phyloP scores from a whole-genome alignment of 2,797 vertebrate genomes.

The Falco columbarius region DNA sequence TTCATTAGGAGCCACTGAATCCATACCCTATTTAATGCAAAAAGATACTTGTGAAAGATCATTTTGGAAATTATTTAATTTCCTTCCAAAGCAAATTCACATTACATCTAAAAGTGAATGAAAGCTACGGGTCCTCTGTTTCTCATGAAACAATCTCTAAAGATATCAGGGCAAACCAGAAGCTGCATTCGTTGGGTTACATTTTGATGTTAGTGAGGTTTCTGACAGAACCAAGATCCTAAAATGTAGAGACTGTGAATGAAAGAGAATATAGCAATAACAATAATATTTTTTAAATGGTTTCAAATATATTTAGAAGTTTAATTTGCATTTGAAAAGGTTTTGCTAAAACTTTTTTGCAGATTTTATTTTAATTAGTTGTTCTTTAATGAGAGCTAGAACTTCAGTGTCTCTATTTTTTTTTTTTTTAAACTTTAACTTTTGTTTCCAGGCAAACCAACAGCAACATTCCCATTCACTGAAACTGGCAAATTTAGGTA shows the following conservation, averaged over 20 bases:
- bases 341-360: background rate
- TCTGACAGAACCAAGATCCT: background rate
- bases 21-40: background rate
- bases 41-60: conserved; percentile 27
- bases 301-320: background rate
- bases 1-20: conserved; percentile 57
- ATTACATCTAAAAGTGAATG: background rate
- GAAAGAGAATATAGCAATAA: background rate
- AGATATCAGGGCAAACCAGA: background rate
- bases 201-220: background rate
- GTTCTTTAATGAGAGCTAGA: background rate
- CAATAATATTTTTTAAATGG: background rate
- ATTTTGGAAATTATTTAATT: conserved; percentile 34
- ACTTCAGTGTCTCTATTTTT: background rate
- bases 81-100: conserved; percentile 28
- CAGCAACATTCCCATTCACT: background rate
- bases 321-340: background rate
- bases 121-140: background rate
- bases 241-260: background rate
- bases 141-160: background rate
- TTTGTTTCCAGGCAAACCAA: background rate
- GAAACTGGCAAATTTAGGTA: background rate
- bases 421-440: background rate
- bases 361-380: background rate
- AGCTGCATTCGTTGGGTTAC: background rate